Conservation (phyloP, 2,888 invertebrate genomes). For the Folsomia manolachei region DNA sequence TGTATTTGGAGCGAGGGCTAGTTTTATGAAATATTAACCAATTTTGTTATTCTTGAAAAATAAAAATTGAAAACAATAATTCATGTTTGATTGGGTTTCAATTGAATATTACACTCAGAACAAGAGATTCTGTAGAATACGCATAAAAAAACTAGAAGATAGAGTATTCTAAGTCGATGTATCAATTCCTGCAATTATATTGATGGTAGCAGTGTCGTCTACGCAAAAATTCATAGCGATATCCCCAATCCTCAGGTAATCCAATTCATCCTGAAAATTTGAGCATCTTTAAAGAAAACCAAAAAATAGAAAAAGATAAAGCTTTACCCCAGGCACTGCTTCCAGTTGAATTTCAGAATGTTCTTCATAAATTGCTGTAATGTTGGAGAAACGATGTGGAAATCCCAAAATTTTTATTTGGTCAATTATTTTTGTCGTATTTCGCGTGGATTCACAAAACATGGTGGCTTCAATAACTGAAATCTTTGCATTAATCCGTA, state of each 20-base stretch:
- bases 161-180: no score
- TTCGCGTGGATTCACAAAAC: background rate
- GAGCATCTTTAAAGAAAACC: no score
- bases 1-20: no score
- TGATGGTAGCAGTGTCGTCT: background rate
- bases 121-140: no score
- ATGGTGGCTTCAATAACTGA: background rate
- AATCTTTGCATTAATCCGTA: background rate
- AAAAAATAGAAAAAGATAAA: no score
- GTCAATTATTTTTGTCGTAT: slow-evolving; percentile 23
- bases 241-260: slow-evolving; percentile 2
- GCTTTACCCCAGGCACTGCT: background rate
- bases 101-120: no score
- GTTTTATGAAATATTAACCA: no score
- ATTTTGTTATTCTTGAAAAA: no score
- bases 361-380: background rate
- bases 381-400: background rate
- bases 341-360: background rate
- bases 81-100: no score
- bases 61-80: no score
- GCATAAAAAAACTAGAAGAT: no score
- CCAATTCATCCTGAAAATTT: slow-evolving; percentile 15
- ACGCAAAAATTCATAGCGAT: slow-evolving; percentile 26
- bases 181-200: no score
- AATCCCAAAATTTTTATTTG: slow-evolving; percentile 23